Base-by-base conservation (phyloP, 2,797 vertebrate species). In the Sciurus vulgaris region DNA sequence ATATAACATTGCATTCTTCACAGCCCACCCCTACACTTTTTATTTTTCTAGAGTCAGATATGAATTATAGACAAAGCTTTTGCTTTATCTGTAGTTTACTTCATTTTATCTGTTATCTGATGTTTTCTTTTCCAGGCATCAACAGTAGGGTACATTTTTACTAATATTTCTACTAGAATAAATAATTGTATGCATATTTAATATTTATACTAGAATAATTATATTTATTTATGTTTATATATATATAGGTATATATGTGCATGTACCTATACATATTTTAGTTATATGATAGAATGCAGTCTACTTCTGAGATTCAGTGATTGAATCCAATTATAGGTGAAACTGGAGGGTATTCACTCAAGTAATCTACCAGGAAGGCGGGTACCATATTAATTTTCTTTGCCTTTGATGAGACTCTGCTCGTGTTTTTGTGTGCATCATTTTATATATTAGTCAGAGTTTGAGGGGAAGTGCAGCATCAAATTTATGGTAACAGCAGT, bases 401-500 rank as follows among this genome's bases (percentile, higher is more conserved):
- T 94, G 89, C 63, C 1, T 98, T 95, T 98, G 97, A 97, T 2
- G 12, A 97, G 82, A 93, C 28, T 89, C 85, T 97, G 79, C 91
- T 97, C 82, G 85, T 94, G 93, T 89, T 97, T 96, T 94, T 96
- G 67, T 65, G 26, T 97, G 81, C 56, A 20, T 95, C 97, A 51
- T 65, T 94, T 89, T 89, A 56, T 91, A 84, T 69, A 89, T 98
- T 98, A 97, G 97, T 98, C 97, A 97, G 79, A 98, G 97, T 81
- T 94, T 96, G 93, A 97, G 94, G 87, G 84, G 92, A 98, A 97
- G 97, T 51, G 54, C 77, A 79, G 86, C 87, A 96, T 89, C 96
- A 97, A 96, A 97, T 98, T 97, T 95, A 98, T 97, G 93, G 90
- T 93, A 97, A 97, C 69, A 96, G 93, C 91, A 84, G 89, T 98